phyloP scores from a whole-genome alignment of 1,140 invertebrate species.

The Scaptomyza pallida region DNA sequence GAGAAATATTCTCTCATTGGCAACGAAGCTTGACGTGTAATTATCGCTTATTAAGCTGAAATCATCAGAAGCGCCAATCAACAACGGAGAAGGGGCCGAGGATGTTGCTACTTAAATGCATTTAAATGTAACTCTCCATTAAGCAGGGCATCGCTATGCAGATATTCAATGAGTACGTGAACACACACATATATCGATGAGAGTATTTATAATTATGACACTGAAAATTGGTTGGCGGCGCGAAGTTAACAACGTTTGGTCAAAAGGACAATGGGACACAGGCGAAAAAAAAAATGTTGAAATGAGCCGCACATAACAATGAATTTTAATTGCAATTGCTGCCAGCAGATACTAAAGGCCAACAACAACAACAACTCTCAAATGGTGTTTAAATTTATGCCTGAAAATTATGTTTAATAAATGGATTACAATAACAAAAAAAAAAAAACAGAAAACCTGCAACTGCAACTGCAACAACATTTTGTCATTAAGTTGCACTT shows the following conservation, averaged over 20 bases:
- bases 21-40: conserved; percentile 40
- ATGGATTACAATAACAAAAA: conserved; percentile 67
- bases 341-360: conserved; percentile 1
- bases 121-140: conserved; percentile 71
- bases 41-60: conserved; percentile 52
- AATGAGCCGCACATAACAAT: conserved; percentile 74
- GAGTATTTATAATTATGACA: conserved; percentile 71
- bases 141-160: conserved; percentile 35
- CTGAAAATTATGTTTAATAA: conserved; percentile 78
- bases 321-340: conserved; percentile 75
- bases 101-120: conserved; percentile 78
- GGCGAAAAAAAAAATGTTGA: conserved; percentile 59
- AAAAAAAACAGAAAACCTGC: conserved; percentile 1
- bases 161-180: conserved; percentile 27
- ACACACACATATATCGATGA: conserved; percentile 18
- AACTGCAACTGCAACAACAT: conserved; percentile 45
- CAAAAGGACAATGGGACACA: conserved; percentile 12
- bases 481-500: conserved; percentile 65
- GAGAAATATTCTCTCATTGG: conserved; percentile 12
- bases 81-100: conserved; percentile 24
- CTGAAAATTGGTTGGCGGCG: conserved; percentile 58
- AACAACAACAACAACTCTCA: conserved; percentile 26
- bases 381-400: conserved; percentile 64
- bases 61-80: conserved; percentile 47
- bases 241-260: conserved; percentile 13